A percentile compares a stretch with the other conserved stretches of the same genome.
Conservation (phyloP, 2,797 vertebrate genomes). For the Monodelphis domestica region DNA sequence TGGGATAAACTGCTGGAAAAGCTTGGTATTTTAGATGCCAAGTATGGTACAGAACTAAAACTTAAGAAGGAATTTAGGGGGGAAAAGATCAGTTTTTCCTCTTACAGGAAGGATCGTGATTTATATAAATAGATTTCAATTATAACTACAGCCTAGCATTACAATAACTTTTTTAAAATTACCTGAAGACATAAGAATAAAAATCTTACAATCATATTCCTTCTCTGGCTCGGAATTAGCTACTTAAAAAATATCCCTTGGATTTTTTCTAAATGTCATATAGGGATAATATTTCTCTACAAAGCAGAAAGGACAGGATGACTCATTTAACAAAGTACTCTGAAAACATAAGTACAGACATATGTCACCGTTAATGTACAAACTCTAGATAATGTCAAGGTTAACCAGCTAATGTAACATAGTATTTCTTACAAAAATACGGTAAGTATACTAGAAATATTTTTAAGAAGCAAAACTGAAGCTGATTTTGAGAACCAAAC, state of each 20-base stretch:
- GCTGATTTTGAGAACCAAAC: conserved; percentile 32
- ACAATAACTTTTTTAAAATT: not conserved
- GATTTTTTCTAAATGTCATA: not conserved
- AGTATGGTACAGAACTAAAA: not conserved
- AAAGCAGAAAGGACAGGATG: not conserved
- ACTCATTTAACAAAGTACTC: not conserved
- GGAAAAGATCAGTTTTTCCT: not conserved
- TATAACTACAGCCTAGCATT: not conserved
- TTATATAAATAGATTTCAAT: not conserved
- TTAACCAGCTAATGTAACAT: conserved; percentile 30
- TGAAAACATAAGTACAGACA: not conserved
- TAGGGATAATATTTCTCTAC: not conserved
- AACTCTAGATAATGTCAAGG: conserved; percentile 16
- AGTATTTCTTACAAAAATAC: conserved; percentile 1
- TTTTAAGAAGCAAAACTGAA: conserved; percentile 26
- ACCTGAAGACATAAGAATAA: not conserved
- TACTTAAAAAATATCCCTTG: not conserved
- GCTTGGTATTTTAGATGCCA: not conserved
- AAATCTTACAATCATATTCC: not conserved
- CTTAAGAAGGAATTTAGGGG: not conserved
- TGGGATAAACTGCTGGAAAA: not conserved
- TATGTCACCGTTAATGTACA: conserved; percentile 13
- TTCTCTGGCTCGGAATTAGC: not conserved
- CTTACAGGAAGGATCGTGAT: not conserved
- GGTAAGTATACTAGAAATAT: conserved; percentile 4